phyloP scores from a whole-genome alignment of 37 sponge, comb jelly and placozoan genomes.

The Cliona cf. orientalis region DNA sequence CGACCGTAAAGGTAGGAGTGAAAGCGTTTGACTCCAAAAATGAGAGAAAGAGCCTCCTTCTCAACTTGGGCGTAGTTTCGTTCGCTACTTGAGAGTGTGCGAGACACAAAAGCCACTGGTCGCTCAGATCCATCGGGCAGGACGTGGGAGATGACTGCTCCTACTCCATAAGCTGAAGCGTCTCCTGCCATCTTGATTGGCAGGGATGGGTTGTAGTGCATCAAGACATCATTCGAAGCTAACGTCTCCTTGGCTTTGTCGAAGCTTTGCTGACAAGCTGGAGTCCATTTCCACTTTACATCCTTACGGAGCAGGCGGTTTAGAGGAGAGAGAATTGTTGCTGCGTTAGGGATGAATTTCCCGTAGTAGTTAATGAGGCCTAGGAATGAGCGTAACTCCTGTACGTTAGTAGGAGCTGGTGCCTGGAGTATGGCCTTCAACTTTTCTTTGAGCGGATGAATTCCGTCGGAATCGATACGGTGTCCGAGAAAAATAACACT shows the following conservation, averaged over 20 bases:
- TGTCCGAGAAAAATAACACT: conserved; percentile 9
- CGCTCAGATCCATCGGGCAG: conserved; percentile 14
- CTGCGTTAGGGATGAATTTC: conserved; percentile 1
- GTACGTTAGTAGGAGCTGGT: conserved; percentile 10
- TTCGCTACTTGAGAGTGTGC: conserved; percentile 8
- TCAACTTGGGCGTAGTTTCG: conserved; percentile 31
- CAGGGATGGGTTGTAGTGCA: conserved; percentile 23
- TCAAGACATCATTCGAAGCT: conserved; percentile 2
- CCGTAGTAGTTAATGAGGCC: no score
- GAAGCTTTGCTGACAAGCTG: conserved; percentile 12
- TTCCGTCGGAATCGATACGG: not conserved
- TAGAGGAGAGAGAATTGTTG: conserved; percentile 2
- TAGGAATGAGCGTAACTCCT: not conserved
- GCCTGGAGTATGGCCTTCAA: conserved; percentile 21
- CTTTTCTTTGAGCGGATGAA: conserved; percentile 8
- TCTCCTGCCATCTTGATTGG: conserved; percentile 13
- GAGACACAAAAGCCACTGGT: conserved; percentile 9
- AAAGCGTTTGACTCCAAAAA: conserved; percentile 38
- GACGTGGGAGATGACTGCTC: conserved; percentile 40
- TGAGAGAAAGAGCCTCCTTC: conserved; percentile 39
- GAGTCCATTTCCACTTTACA: conserved; percentile 16
- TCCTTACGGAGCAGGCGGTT: conserved; percentile 9
- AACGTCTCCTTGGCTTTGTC: conserved; percentile 16
- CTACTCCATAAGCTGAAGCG: conserved; percentile 36
- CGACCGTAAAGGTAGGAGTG: conserved; percentile 21